Evolutionary conservation across 2,113 vertebrate species (phyloP).

Genomic region (Pseudopodoces humilis): DNA sequence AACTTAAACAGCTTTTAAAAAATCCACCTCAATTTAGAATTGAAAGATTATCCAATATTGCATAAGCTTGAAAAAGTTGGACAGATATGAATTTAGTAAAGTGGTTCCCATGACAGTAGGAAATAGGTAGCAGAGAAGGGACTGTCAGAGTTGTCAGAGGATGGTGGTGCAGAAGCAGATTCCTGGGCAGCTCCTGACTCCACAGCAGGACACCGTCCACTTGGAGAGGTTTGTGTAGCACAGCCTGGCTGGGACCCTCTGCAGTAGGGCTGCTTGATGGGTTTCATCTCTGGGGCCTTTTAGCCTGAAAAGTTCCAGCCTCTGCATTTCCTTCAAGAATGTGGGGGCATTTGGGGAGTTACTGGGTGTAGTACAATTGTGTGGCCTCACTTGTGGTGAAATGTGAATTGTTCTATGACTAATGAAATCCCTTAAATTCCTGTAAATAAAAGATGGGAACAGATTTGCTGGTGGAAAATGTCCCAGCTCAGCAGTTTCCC

Average conservation of each 20-base stretch:
- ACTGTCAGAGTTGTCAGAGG: background rate
- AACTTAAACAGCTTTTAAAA: background rate
- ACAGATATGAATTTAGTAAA: background rate
- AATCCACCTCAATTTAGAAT: background rate
- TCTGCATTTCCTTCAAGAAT: background rate
- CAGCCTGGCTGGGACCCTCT: background rate
- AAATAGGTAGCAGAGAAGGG: background rate
- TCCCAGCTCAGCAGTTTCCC: background rate
- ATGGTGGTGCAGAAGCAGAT: background rate
- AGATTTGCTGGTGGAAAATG: background rate
- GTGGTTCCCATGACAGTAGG: background rate
- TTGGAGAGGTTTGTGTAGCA: background rate
- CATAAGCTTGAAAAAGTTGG: background rate
- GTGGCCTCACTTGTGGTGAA: background rate
- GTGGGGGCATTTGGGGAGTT: background rate
- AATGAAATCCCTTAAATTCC: background rate
- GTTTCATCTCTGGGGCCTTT: background rate
- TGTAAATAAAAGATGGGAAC: constrained; percentile 23
- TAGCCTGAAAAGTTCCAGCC: background rate
- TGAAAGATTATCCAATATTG: background rate
- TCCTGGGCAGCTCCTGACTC: background rate
- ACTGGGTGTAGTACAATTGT: background rate
- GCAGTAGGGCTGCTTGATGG: background rate
- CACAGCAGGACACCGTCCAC: background rate
- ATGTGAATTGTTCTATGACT: background rate